These are phyloP conservation scores for Sebastes alutus DNA, from an alignment of 2,797 vertebrate genomes.

Conservation along the genomic window DNA sequence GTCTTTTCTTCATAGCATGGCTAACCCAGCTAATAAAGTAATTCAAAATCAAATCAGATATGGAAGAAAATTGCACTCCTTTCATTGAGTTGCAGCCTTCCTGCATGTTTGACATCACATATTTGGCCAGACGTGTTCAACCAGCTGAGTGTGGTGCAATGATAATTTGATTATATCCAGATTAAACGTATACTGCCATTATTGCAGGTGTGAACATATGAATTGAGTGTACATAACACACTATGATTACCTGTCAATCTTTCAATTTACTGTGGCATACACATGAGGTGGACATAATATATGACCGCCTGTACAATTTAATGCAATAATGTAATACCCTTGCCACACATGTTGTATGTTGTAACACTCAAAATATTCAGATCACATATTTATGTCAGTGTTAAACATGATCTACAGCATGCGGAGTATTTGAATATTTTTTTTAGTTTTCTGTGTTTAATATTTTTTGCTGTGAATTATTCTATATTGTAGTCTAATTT, in stretches of 20 bases:
- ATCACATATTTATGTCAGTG: neutral
- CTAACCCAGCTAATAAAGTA: too few species aligned
- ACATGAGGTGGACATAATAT: neutral
- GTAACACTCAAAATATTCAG: neutral
- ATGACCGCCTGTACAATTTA: conserved; percentile 6
- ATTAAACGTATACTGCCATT: conserved; percentile 15
- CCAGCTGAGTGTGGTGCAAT: neutral
- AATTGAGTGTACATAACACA: conserved; percentile 22
- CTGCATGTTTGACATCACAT: neutral
- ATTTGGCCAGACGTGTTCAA: neutral
- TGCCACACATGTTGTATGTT: neutral
- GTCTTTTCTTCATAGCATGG: too few species aligned
- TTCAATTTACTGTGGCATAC: neutral
- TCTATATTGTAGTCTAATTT: neutral
- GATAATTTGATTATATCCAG: conserved; percentile 29
- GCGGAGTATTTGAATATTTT: neutral
- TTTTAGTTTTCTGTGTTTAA: neutral
- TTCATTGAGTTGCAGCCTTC: too few species aligned
- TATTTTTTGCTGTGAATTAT: neutral
- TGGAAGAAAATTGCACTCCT: too few species aligned
- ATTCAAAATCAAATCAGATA: too few species aligned
- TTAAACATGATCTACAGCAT: neutral
- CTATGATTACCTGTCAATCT: conserved; percentile 32
- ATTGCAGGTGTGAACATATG: conserved; percentile 2
- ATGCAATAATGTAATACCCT: neutral